Evolutionary conservation across 2,888 invertebrate species (phyloP).

Genomic region (Agrotis exclamationis): DNA sequence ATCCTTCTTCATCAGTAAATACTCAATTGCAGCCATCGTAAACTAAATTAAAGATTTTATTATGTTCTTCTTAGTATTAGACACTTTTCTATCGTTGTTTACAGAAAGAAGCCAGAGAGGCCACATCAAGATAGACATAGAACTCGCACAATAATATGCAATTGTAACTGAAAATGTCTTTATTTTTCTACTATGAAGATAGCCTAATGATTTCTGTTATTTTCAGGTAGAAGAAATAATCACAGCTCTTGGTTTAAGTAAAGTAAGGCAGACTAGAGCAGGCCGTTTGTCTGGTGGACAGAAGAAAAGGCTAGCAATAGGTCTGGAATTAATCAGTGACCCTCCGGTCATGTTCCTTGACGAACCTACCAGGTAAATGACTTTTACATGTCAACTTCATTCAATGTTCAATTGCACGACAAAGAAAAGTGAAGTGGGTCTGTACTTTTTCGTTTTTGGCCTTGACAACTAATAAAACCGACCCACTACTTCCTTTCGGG

Average conservation of each 20-base stretch:
- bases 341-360: conserved; percentile 98
- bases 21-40: neutral
- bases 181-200: neutral
- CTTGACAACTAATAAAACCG: conserved; percentile 38
- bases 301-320: conserved; percentile 97
- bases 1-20: neutral
- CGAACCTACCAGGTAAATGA: conserved; percentile 97
- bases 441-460: conserved; percentile 35
- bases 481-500: conserved; percentile 50
- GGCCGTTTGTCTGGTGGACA: conserved; percentile 96
- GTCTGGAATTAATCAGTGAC: conserved; percentile 97
- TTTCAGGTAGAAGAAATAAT: conserved; percentile 95
- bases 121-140: no score
- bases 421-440: conserved; percentile 24
- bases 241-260: conserved; percentile 94
- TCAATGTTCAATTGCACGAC: conserved; percentile 23
- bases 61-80: conserved; percentile 3
- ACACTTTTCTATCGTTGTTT: neutral
- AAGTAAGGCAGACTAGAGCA: conserved; percentile 93
- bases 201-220: conserved; percentile 42
- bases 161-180: neutral
- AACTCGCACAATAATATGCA: neutral
- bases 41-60: neutral
- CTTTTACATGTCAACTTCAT: conserved; percentile 3
- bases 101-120: neutral